phyloP scores from a whole-genome alignment of 2,797 vertebrate species.

The Trachops cirrhosus region DNA sequence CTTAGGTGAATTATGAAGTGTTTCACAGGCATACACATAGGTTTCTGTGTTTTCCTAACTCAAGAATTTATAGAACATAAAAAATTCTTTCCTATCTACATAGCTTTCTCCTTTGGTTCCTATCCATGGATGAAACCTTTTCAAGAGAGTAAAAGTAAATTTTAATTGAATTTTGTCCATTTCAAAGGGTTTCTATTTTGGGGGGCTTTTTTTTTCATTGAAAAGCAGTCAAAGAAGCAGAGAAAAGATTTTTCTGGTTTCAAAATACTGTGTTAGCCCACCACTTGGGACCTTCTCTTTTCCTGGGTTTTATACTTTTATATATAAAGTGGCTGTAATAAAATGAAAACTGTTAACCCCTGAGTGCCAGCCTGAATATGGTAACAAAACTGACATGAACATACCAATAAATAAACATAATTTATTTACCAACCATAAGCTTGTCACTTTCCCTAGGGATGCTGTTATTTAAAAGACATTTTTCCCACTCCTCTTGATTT shows the following conservation, averaged over 20 bases:
- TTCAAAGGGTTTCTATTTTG: not conserved
- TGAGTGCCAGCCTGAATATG: conserved; percentile 57
- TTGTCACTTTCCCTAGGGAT: conserved; percentile 58
- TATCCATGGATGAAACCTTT: conserved; percentile 30
- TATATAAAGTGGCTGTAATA: conserved; percentile 36
- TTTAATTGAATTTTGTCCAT: conserved; percentile 40
- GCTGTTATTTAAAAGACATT: conserved; percentile 63
- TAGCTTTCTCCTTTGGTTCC: not conserved
- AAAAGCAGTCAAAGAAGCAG: conserved; percentile 15
- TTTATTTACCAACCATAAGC: conserved; percentile 60
- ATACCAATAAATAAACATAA: conserved; percentile 54
- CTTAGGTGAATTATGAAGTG: conserved; percentile 21
- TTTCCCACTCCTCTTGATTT: conserved; percentile 61
- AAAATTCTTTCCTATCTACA: conserved; percentile 24
- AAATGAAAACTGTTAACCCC: conserved; percentile 55
- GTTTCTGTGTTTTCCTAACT: not conserved
- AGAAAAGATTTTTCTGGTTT: conserved; percentile 29
- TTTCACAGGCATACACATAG: not conserved
- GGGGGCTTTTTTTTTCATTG: not conserved
- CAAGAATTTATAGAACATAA: not conserved
- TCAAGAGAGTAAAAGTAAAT: conserved; percentile 38
- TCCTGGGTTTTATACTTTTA: conserved; percentile 56
- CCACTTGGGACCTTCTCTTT: not conserved
- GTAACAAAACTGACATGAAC: conserved; percentile 51
- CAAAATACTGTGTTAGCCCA: not conserved